A percentile compares a stretch with the other conserved stretches of the same genome.
These are phyloP conservation scores for Helicoverpa assulta DNA, from an alignment of 2,888 invertebrate genomes.

Conservation along the genomic window DNA sequence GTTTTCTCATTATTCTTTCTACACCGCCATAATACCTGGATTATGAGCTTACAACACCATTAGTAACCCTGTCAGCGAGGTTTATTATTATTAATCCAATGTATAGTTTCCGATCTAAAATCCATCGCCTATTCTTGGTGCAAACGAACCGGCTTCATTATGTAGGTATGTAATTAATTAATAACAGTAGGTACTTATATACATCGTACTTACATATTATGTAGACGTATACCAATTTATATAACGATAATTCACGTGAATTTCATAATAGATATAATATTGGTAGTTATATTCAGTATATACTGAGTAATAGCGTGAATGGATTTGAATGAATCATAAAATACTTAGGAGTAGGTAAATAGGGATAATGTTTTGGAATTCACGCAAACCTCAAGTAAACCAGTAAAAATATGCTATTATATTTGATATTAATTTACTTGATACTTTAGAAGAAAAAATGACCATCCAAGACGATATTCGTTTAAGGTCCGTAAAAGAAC, in stretches of 20 bases:
- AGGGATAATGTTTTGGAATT: too few species aligned
- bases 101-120: conserved; percentile 2
- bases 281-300: neutral
- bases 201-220: too few species aligned
- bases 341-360: too few species aligned
- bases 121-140: neutral
- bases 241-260: too few species aligned
- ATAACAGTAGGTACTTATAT: neutral
- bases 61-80: conserved; percentile 1
- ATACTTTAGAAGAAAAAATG: conserved; percentile 15
- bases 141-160: neutral
- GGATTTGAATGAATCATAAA: too few species aligned
- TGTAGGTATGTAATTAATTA: neutral
- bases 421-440: conserved; percentile 3
- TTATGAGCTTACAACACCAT: conserved; percentile 21
- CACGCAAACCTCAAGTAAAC: too few species aligned
- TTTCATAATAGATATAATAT: neutral
- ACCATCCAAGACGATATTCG: conserved; percentile 22
- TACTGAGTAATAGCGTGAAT: neutral
- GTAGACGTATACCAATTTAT: too few species aligned
- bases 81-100: neutral
- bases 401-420: too few species aligned
- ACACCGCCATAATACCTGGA: conserved; percentile 15
- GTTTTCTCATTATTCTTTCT: conserved; percentile 35
- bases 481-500: conserved; percentile 11